These are phyloP conservation scores for Rhagonycha lutea DNA, from an alignment of 2,888 invertebrate species.

Conservation along the genomic window DNA sequence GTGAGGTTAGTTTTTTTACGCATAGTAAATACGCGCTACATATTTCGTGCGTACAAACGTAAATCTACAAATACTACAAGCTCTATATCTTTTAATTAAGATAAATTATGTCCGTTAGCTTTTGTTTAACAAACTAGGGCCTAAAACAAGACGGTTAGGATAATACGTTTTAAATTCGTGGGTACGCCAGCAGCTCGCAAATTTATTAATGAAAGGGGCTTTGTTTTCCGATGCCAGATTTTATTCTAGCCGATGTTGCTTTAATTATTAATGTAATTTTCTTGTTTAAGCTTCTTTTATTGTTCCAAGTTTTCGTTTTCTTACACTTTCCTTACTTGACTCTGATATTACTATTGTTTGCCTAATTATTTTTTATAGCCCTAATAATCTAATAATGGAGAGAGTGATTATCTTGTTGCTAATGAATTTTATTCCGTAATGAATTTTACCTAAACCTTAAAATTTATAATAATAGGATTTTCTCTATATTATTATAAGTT, in stretches of 20 bases:
- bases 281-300: conserved; percentile 9
- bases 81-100: conserved; percentile 16
- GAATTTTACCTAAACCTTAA: too few species aligned
- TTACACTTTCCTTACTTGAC: neutral
- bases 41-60: neutral
- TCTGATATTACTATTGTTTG: neutral
- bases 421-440: neutral
- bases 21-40: neutral
- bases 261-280: conserved; percentile 25
- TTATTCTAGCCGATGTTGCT: conserved; percentile 15
- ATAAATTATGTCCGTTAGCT: conserved; percentile 21
- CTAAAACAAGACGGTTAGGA: neutral
- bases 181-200: conserved; percentile 13
- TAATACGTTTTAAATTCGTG: conserved; percentile 23
- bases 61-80: neutral
- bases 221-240: conserved; percentile 12
- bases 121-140: conserved; percentile 17
- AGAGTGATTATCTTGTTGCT: neutral
- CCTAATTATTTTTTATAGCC: neutral
- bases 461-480: neutral
- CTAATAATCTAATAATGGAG: neutral
- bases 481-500: neutral
- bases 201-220: conserved; percentile 22
- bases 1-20: neutral
- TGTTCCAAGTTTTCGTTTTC: conserved; percentile 7